phyloP scores from a whole-genome alignment of 2,888 invertebrate species.

The Ypsolopha scabrella region DNA sequence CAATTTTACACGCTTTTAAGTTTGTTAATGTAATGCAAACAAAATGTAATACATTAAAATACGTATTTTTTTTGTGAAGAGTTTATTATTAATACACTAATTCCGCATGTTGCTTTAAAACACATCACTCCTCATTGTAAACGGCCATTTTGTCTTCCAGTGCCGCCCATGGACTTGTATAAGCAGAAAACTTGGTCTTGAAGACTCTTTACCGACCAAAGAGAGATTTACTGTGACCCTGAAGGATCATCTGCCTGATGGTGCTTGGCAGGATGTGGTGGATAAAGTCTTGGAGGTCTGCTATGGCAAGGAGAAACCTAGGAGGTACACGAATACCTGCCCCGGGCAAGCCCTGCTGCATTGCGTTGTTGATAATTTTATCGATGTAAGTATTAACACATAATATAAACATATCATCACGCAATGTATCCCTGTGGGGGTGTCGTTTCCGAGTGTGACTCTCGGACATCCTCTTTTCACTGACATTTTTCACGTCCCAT shows the following conservation, averaged over 20 bases:
- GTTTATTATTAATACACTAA: no score
- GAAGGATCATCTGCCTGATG: conserved; percentile 24
- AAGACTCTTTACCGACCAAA: conserved; percentile 26
- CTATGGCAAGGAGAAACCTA: conserved; percentile 23
- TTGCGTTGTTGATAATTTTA: conserved; percentile 46
- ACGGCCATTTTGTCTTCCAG: conserved; percentile 19
- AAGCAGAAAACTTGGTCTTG: conserved; percentile 31
- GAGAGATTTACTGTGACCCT: conserved; percentile 20
- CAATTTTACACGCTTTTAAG: no score
- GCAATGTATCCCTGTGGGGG: no score
- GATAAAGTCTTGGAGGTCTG: conserved; percentile 27
- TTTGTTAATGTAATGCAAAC: no score
- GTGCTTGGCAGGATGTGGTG: conserved; percentile 31
- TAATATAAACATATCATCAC: no score
- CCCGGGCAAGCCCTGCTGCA: conserved; percentile 49
- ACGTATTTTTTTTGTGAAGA: no score
- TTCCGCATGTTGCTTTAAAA: no score
- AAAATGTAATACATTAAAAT: no score
- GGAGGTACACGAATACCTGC: conserved; percentile 39
- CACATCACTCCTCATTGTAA: no score
- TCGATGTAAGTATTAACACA: conserved; percentile 27
- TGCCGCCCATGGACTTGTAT: conserved; percentile 50
- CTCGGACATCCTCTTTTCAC: no score
- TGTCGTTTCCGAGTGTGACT: no score
- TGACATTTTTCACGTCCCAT: no score